Conservation (phyloP, 2,888 invertebrate genomes). For the Pediacus dermestoides region DNA sequence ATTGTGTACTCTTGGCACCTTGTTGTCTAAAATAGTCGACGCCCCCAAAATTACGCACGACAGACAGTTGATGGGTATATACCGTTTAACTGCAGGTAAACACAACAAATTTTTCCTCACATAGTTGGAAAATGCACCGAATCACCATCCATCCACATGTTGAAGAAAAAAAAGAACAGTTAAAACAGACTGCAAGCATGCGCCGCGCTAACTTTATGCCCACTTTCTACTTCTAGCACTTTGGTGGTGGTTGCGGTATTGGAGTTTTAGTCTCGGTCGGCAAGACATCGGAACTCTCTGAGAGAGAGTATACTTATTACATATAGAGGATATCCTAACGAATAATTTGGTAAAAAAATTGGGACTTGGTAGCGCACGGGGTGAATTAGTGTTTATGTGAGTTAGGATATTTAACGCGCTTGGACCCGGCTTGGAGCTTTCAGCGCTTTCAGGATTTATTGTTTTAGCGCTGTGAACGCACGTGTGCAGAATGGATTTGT, state of each 20-base stretch:
- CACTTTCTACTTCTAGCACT: constrained; percentile 44
- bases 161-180: constrained; percentile 37
- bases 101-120: no score
- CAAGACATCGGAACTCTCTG: constrained; percentile 43
- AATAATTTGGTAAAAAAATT: no score
- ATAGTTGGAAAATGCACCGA: constrained; percentile 15
- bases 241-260: constrained; percentile 29
- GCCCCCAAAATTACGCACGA: no score
- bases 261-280: constrained; percentile 41
- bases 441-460: constrained; percentile 5
- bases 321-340: no score
- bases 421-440: constrained; percentile 7
- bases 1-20: no score
- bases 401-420: constrained; percentile 7
- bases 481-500: constrained; percentile 38
- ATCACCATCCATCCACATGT: no score
- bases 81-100: no score
- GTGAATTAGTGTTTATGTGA: constrained; percentile 9
- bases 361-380: constrained; percentile 7
- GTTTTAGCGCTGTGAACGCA: background rate
- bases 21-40: no score
- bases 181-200: constrained; percentile 36
- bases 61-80: no score
- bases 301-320: no score
- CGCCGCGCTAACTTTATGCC: constrained; percentile 41